Base-by-base conservation (phyloP, 2,113 vertebrate species). In the Grammomys dolichurus region DNA sequence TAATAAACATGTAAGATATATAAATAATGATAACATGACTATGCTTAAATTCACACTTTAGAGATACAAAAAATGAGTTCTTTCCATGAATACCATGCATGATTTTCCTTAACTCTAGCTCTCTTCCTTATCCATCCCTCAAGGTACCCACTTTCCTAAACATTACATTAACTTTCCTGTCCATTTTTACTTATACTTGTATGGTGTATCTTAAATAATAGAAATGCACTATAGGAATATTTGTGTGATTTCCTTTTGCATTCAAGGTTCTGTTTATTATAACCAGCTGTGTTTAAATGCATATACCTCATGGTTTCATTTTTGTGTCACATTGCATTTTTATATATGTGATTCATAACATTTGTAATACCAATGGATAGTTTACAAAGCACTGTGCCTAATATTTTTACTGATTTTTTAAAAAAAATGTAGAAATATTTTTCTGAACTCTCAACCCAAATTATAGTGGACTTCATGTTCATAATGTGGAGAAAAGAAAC, bases 11-110 rank as follows among this genome's bases (percentile, higher is more conserved):
- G 16, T n/a, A 84, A 87, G 33, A 65, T 65, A 72, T 65, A 89
- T 7, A 88, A 76, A 75, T 75, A 73, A 90, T 65, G 46, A 48
- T 69, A 89, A 87, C 58, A 85, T 73, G 92, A 84, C 94, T 89
- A 56, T 11, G 43, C 36, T 3, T 56, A 65, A 87, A 78, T 51
- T 91, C 48, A 84, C 13, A 54, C 33, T 88, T 16, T 89, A 75
- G 56, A 87, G 63, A 33, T 75, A 13, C 28, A 65, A 70, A 19
- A 58, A 33, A 69, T 6, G 1, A 69, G 78, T 48, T 63, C 33
- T 85, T 28, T 48, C 2, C 28, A 26, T 82, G n/a, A 73, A 24
- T 28, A 5, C 17, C 31, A 22, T 91, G 0, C 26, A 60, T 69
- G 54, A 1, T 43, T 33, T 65, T 85, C 16, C 46, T 28, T 56